Base-by-base conservation (phyloP, 1,140 invertebrate species). In the Lordiphosa clarofinis region DNA sequence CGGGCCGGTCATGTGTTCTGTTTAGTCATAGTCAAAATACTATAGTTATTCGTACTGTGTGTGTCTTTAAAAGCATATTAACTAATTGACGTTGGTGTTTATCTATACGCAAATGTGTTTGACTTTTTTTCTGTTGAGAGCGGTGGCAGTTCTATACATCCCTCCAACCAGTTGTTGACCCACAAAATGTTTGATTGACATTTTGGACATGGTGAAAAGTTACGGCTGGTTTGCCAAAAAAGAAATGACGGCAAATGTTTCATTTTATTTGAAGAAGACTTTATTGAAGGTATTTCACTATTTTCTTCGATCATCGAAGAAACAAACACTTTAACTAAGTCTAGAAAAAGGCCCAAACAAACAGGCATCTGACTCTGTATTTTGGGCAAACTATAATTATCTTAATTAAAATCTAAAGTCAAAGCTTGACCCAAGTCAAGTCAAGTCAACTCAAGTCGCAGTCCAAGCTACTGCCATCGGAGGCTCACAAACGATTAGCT, bases 341-440 rank as follows among this genome's bases (percentile, higher is more conserved):
- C 21, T 5, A 24, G 5, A 24, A 24, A 24, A 24, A 24, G 21
- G 4, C 21, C 21, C 0, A 24, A 24, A 6, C 1, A 24, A 24
- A 24, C 21, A 24, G 39, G 15, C 39, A 13, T 56, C n/a, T 35
- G 3, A 12, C 13, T 31, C 19, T 56, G 63, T 57, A 61, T 43
- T 71, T 54, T 10, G 9, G 53, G 31, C 43, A 40, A 54, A 75
- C 75, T 75, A 81, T 65, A 81, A 81, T 81, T 75, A 81, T 81
- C 75, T 81, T 75, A 81, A 82, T 82, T 82, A 68, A 71, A 81
- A 82, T 81, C 75, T 75, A 42, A 75, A 81, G 75, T 81, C 74
- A 81, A 81, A 70, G 75, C 70, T 79, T 65, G 70, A 36, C 54
- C 61, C 48, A 48, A 69, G 53, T 36, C 62, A 64, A 67, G 63